These are phyloP conservation scores for Apeltes quadracus DNA, from an alignment of 2,113 vertebrate species.

Conservation along the genomic window DNA sequence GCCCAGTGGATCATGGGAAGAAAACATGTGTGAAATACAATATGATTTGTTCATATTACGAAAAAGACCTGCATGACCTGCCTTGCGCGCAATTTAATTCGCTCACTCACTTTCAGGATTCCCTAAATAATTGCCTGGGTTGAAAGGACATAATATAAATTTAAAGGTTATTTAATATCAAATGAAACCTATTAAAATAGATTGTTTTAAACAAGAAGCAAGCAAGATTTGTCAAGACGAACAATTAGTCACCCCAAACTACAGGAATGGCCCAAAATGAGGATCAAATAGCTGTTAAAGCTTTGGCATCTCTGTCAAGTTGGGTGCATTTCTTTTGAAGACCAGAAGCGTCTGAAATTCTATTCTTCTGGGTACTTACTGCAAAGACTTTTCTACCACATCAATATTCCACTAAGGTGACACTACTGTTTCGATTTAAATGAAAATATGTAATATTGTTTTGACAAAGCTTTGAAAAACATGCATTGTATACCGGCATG, in stretches of 20 bases:
- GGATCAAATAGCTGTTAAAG: not conserved
- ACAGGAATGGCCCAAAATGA: not conserved
- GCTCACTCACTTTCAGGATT: no score
- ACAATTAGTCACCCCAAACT: constrained; percentile 13
- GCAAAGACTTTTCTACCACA: constrained; percentile 26
- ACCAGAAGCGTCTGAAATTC: constrained; percentile 39
- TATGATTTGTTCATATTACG: constrained; percentile 34
- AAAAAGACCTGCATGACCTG: constrained; percentile 3
- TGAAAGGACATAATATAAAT: no score
- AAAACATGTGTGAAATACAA: constrained; percentile 44
- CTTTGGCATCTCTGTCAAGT: constrained; percentile 42
- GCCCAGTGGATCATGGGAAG: constrained; percentile 8
- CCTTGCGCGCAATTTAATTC: no score
- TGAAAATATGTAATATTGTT: constrained; percentile 86
- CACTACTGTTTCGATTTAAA: constrained; percentile 87
- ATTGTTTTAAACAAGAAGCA: not conserved
- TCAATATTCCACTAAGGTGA: constrained; percentile 52
- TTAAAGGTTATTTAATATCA: not conserved
- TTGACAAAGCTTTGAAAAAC: constrained; percentile 89
- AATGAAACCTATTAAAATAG: not conserved
- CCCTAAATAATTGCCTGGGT: not conserved
- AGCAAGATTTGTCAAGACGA: not conserved
- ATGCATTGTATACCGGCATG: constrained; percentile 73
- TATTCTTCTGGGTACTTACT: constrained; percentile 50
- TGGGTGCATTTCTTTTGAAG: constrained; percentile 1